Conservation (phyloP, 2,113 vertebrate species). For the Chiloscyllium plagiosum region DNA sequence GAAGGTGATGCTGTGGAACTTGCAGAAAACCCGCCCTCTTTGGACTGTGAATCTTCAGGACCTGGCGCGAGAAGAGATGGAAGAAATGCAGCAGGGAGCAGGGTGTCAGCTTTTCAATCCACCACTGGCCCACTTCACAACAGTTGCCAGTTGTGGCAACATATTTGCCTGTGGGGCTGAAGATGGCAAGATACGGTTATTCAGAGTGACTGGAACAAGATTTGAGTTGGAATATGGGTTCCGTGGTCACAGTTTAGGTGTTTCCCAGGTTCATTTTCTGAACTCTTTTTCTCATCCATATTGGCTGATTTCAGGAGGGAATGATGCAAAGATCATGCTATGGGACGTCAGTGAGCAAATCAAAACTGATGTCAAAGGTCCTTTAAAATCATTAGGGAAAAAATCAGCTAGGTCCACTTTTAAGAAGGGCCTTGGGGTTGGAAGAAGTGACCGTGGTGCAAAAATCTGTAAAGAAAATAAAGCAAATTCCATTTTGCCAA, state of each 20-base stretch:
- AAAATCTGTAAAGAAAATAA: constrained; percentile 38
- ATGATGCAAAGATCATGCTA: constrained; percentile 76
- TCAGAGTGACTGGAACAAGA: constrained; percentile 67
- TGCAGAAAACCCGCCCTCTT: constrained; percentile 81
- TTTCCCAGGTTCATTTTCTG: constrained; percentile 79
- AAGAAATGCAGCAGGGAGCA: constrained; percentile 48
- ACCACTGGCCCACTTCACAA: constrained; percentile 75
- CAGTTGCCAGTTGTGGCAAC: constrained; percentile 76
- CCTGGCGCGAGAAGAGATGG: constrained; percentile 54
- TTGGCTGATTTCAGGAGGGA: constrained; percentile 80
- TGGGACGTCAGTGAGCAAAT: constrained; percentile 75
- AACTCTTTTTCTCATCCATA: constrained; percentile 63
- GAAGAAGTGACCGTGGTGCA: constrained; percentile 40
- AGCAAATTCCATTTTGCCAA: constrained; percentile 51
- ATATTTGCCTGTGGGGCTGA: constrained; percentile 80
- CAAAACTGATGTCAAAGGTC: constrained; percentile 52
- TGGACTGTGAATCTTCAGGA: constrained; percentile 82
- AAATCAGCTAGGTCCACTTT: constrained; percentile 49
- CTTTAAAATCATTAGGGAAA: constrained; percentile 52
- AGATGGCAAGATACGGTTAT: constrained; percentile 75
- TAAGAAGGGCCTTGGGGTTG: constrained; percentile 43
- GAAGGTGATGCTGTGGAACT: constrained; percentile 86
- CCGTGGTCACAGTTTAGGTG: constrained; percentile 73
- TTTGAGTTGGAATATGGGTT: constrained; percentile 67
- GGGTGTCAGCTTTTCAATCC: constrained; percentile 82